Evolutionary conservation across 1,140 invertebrate species (phyloP), one percentile per base, ranked within the genome.

Genomic region (Macrosteles quadrilineatus): DNA sequence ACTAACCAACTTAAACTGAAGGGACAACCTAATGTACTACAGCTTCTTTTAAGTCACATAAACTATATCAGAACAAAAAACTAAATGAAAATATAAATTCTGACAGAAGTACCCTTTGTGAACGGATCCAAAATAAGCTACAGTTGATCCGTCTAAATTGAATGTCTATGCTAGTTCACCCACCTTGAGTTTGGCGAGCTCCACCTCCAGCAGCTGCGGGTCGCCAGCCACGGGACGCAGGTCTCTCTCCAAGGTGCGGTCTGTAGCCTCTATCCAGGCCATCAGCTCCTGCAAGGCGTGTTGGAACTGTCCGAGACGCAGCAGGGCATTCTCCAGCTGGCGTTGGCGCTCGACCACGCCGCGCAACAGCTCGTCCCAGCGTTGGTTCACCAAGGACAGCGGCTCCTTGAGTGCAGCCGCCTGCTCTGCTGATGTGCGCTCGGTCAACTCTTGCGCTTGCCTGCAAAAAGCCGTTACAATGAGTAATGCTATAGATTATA

Each of bases 221-320:
- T 95, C 92, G 1, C 91, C 92, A 72, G 86, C 88, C 0, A 95
- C 91, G 27, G 93, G 91, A 77, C 90, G 92, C 0, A 97, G 81
- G 59, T 96, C 91, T 12, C 73, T 69, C 77, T 97, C 94, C 21
- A 99, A 79, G 0, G 92, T 95, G 50, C 83, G 84, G 73, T 95
- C 91, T 0, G 94, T 98, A 74, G 90, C 91, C 67, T 92, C 89
- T 68, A 99, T 96, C 97, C 98, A 99, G 11, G 93, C 88, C 6
- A 97, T 81, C 6, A 99, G 83, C 78, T 99, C 97, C 76, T 94
- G 90, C 11, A 98, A 84, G 2, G 97, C 97, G 80, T 98, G 96
- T 79, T 98, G 95, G 87, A 99, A 95, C 82, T 99, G 96, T 14
- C 98, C 98, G 1, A 98, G 87, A 71, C 95, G 89, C 1, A 99